These are phyloP conservation scores for Otis tarda DNA, from an alignment of 2,113 vertebrate species.

Conservation along the genomic window DNA sequence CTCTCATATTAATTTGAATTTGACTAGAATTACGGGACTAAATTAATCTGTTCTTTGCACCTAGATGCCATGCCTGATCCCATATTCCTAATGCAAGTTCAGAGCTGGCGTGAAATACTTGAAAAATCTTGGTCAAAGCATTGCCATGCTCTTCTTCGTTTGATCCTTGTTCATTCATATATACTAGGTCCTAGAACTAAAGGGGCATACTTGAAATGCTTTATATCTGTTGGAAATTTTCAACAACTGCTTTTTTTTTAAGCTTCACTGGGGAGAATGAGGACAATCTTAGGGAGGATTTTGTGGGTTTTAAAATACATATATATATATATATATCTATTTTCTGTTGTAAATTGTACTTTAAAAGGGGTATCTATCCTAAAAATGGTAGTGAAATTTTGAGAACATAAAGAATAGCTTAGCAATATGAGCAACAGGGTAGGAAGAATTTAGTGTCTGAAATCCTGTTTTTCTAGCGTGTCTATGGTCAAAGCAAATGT, in stretches of 20 bases:
- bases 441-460: background rate
- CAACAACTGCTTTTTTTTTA: background rate
- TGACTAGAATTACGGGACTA: background rate
- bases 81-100: background rate
- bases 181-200: background rate
- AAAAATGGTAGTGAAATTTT: background rate
- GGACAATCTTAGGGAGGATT: fast-evolving
- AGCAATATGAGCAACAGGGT: background rate
- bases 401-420: background rate
- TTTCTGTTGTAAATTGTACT: background rate
- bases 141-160: background rate
- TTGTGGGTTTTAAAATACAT: background rate
- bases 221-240: background rate
- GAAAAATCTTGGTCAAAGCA: background rate
- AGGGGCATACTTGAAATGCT: background rate
- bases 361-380: background rate
- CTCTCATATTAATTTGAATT: background rate
- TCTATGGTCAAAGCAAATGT: background rate
- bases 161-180: background rate
- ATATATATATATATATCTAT: background rate
- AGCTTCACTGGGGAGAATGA: background rate
- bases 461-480: background rate
- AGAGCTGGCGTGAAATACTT: background rate
- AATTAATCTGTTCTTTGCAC: background rate
- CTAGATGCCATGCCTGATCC: background rate